phyloP scores from a whole-genome alignment of 2,888 invertebrate genomes.

The Caradrina clavipalpis region DNA sequence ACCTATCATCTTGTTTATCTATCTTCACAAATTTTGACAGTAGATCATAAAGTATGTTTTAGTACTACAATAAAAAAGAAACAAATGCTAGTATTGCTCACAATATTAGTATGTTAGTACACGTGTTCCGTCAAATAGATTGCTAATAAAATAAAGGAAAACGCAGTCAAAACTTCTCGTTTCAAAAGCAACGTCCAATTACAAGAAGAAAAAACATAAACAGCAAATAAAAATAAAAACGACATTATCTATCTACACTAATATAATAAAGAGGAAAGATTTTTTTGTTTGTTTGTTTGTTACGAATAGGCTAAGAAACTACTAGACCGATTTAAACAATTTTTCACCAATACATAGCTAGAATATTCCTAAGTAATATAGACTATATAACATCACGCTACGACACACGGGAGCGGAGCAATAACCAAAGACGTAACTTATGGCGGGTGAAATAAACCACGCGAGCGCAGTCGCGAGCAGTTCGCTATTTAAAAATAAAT shows the following conservation, averaged over 20 bases:
- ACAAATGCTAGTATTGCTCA: slow-evolving; percentile 26
- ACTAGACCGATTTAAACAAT: too few relatives aligned
- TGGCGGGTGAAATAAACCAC: too few relatives aligned
- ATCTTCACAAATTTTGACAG: not conserved
- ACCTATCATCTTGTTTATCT: not conserved
- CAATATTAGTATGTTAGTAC: slow-evolving; percentile 12
- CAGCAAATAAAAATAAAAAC: slow-evolving; percentile 56
- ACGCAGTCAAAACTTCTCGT: slow-evolving; percentile 52
- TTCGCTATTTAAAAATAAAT: slow-evolving; percentile 59
- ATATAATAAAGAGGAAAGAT: too few relatives aligned
- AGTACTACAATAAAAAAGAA: slow-evolving; percentile 1
- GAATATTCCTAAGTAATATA: too few relatives aligned
- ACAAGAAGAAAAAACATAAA: slow-evolving; percentile 44
- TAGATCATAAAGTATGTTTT: slow-evolving; percentile 5
- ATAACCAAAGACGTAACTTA: too few relatives aligned
- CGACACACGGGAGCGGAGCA: too few relatives aligned
- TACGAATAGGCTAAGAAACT: too few relatives aligned
- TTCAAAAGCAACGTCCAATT: slow-evolving; percentile 43
- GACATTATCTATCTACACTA: too few relatives aligned
- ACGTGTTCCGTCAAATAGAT: slow-evolving; percentile 29
- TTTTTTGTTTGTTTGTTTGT: too few relatives aligned
- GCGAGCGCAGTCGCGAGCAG: too few relatives aligned
- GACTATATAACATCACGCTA: too few relatives aligned
- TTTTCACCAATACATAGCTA: too few relatives aligned
- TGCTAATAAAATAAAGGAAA: slow-evolving; percentile 53